Evolutionary conservation across 2,797 vertebrate genomes (phyloP).

Genomic region (Tarsius wallacei): DNA sequence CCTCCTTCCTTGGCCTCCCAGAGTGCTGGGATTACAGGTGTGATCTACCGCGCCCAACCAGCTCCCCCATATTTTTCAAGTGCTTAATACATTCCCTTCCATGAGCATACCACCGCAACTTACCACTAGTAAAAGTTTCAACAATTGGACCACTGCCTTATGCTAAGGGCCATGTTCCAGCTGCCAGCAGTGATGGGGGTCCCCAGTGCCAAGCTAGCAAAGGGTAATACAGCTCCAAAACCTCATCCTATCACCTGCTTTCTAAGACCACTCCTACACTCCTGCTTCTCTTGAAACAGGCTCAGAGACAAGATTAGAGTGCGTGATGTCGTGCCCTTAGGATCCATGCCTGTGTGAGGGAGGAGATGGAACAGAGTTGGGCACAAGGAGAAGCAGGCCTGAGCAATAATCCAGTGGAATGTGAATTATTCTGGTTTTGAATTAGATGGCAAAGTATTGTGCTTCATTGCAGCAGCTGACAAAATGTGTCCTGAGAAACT

Average conservation of each 20-base stretch:
- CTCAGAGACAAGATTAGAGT: neutral
- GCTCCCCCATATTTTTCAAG: neutral
- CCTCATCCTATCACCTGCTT: neutral
- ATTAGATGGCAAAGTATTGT: neutral
- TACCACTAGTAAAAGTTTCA: neutral
- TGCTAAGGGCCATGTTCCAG: neutral
- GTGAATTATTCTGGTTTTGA: constrained; percentile 3
- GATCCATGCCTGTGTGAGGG: neutral
- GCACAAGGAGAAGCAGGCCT: neutral
- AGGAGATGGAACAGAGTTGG: neutral
- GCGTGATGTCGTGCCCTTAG: neutral
- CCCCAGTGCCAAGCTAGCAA: neutral
- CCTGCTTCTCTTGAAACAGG: neutral
- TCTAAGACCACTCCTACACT: neutral
- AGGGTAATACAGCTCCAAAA: neutral
- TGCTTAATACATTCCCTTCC: neutral
- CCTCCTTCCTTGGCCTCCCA: too few relatives aligned
- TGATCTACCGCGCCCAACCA: too few relatives aligned
- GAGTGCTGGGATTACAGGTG: too few relatives aligned
- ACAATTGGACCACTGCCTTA: neutral
- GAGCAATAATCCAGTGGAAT: neutral
- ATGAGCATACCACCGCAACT: neutral
- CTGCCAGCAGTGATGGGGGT: neutral
- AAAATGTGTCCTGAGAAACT: neutral
- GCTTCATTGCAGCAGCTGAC: neutral